These are phyloP conservation scores for Nomada ferruginata DNA, from an alignment of 2,888 invertebrate genomes.

Conservation along the genomic window DNA sequence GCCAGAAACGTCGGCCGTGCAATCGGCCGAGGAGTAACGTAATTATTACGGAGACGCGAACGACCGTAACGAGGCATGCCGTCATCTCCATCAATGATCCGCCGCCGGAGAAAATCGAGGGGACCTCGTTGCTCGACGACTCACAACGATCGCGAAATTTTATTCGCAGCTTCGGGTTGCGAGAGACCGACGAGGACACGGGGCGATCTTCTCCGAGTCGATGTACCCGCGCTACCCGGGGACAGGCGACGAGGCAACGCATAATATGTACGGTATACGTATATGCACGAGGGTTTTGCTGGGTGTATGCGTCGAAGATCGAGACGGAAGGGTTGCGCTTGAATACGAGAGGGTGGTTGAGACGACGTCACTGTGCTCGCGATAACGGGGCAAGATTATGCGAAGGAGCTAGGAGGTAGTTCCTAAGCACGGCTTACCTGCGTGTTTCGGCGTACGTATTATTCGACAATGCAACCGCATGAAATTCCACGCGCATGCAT, in stretches of 20 bases:
- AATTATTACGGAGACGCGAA: conserved; percentile 68
- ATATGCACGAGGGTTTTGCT: no score
- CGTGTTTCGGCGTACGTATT: conserved; percentile 7
- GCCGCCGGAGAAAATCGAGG: conserved; percentile 47
- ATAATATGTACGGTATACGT: no score
- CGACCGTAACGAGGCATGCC: conserved; percentile 67
- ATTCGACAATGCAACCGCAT: neutral
- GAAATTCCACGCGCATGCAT: conserved; percentile 1
- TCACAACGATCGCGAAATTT: neutral
- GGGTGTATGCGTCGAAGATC: no score
- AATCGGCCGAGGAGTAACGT: conserved; percentile 49
- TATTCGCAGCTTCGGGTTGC: no score
- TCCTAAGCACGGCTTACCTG: conserved; percentile 16
- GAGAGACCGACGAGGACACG: no score
- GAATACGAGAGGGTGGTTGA: neutral
- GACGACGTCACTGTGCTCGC: neutral
- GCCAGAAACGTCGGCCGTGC: conserved; percentile 44
- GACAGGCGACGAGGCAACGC: no score
- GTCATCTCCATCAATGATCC: conserved; percentile 62
- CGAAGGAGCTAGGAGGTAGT: conserved; percentile 16
- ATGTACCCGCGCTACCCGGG: no score
- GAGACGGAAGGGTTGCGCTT: neutral
- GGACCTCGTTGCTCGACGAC: conserved; percentile 19
- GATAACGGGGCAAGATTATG: conserved; percentile 31
- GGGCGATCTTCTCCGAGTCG: no score